Percentiles rank a stretch among this genome's conserved stretches.
Conservation (phyloP, 2,113 vertebrate species). For the Mirounga angustirostris region DNA sequence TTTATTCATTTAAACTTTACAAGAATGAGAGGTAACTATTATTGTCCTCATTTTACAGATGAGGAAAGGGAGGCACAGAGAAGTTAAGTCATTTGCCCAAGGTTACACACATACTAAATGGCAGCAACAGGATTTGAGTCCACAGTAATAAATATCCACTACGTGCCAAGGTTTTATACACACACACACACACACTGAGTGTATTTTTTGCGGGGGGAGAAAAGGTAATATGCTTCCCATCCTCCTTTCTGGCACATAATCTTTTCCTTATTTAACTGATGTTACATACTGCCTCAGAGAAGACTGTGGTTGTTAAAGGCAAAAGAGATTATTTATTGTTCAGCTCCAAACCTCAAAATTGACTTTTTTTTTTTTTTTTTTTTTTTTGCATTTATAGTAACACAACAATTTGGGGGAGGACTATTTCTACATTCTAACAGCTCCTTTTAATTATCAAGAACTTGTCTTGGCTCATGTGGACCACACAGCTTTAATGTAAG, state of each 20-base stretch:
- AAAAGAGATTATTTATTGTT: conserved; percentile 26
- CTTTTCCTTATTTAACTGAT: conserved; percentile 49
- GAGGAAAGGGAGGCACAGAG: neutral
- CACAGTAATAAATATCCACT: neutral
- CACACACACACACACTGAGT: neutral
- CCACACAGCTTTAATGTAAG: neutral
- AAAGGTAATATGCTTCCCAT: neutral
- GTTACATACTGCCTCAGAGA: neutral
- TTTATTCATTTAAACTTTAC: conserved; percentile 51
- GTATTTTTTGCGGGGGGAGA: neutral
- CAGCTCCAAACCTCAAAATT: conserved; percentile 31
- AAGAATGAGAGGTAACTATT: neutral
- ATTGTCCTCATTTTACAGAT: conserved; percentile 40
- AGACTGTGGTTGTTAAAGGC: neutral
- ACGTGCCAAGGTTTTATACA: neutral
- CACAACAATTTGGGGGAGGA: neutral
- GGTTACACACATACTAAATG: neutral
- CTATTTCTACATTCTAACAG: neutral
- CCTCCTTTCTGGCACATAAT: neutral
- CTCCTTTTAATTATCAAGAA: neutral
- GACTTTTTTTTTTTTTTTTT: neutral
- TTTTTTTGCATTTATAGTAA: neutral
- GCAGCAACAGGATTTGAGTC: neutral
- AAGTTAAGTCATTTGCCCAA: neutral
- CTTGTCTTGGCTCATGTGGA: neutral